Evolutionary conservation across 2,113 vertebrate species (phyloP).

Genomic region (Lepus timidus): DNA sequence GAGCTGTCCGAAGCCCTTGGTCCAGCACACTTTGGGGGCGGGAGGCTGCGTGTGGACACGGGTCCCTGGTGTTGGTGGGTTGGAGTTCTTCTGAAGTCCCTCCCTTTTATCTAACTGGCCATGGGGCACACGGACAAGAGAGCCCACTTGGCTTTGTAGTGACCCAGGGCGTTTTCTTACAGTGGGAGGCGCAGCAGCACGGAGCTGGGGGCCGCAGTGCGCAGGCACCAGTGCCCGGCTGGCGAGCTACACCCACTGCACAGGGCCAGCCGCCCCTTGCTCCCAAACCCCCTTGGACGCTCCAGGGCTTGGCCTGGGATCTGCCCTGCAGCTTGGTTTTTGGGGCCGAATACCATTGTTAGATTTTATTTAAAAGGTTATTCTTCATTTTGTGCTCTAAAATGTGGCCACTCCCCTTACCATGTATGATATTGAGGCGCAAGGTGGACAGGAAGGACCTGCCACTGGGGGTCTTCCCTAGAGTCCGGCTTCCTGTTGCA

Average conservation of each 20-base stretch:
- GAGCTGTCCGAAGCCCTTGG: background rate
- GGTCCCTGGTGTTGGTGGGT: background rate
- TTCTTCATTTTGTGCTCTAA: background rate
- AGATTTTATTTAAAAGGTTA: background rate
- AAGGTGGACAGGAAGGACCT: background rate
- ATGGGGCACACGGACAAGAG: background rate
- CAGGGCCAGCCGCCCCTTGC: background rate
- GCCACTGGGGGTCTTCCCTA: background rate
- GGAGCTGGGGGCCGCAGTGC: background rate
- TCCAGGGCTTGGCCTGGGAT: too few relatives aligned
- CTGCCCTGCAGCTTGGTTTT: background rate
- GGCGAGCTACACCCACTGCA: accelerated
- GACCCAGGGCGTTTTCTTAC: too few relatives aligned
- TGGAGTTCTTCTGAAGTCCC: background rate
- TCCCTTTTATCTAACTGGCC: background rate
- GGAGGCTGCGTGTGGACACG: background rate
- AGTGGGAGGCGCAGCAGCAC: too few relatives aligned
- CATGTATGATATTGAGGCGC: background rate
- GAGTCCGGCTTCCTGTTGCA: background rate
- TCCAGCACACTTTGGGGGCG: background rate
- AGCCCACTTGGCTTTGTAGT: background rate
- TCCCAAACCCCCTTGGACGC: too few relatives aligned
- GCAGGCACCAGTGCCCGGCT: background rate
- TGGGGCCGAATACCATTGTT: accelerated
- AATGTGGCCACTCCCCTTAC: background rate